phyloP scores from a whole-genome alignment of 2,888 invertebrate genomes.

The Tenthredo notha region DNA sequence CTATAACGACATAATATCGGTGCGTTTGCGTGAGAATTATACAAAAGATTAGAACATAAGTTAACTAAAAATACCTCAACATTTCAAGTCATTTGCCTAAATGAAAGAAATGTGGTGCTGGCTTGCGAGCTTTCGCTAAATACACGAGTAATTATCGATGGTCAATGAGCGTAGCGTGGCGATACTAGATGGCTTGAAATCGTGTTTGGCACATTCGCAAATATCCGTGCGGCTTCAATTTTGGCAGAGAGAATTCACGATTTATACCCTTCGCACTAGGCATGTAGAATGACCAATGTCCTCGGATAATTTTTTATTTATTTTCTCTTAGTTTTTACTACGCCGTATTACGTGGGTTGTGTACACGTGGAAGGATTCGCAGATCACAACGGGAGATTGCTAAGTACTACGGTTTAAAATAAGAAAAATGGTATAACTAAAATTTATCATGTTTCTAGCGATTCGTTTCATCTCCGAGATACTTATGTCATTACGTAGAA shows the following conservation, averaged over 20 bases:
- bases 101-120: neutral
- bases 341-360: slow-evolving; percentile 1
- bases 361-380: slow-evolving; percentile 16
- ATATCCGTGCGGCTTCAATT: slow-evolving; percentile 23
- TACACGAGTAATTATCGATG: slow-evolving; percentile 35
- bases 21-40: neutral
- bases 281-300: slow-evolving; percentile 20
- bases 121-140: neutral
- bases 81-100: neutral
- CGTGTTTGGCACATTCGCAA: slow-evolving; percentile 44
- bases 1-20: neutral
- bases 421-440: slow-evolving; percentile 10
- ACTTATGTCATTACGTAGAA: neutral
- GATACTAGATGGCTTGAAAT: slow-evolving; percentile 24
- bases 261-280: slow-evolving; percentile 22
- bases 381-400: slow-evolving; percentile 17
- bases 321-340: neutral
- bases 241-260: slow-evolving; percentile 28
- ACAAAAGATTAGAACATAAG: neutral
- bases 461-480: slow-evolving; percentile 33
- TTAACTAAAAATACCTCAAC: neutral
- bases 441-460: slow-evolving; percentile 38
- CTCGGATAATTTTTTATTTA: neutral
- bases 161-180: slow-evolving; percentile 34
- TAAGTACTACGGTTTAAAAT: slow-evolving; percentile 29